These are phyloP conservation scores for Semotilus atromaculatus DNA, from an alignment of 2,797 vertebrate species.

Conservation along the genomic window DNA sequence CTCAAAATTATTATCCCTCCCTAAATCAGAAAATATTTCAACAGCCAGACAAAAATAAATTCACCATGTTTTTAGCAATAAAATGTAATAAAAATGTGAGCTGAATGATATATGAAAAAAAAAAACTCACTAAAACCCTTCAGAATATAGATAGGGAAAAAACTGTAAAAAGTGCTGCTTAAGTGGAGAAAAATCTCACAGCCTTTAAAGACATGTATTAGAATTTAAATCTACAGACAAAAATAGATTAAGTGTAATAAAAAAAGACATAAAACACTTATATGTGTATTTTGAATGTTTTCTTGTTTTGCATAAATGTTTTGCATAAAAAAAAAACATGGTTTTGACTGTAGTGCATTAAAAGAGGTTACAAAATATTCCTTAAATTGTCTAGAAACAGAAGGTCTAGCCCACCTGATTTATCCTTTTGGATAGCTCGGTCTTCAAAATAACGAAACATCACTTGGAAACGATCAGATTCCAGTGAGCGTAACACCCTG, in stretches of 20 bases:
- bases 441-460: constrained; percentile 99
- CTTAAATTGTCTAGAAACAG: neutral
- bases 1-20: neutral
- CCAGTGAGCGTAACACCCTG: constrained; percentile 88
- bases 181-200: neutral
- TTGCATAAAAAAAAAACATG: too few species aligned
- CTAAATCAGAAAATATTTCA: neutral
- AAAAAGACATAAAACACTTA: too few species aligned
- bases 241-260: too few species aligned
- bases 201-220: too few species aligned
- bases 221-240: too few species aligned
- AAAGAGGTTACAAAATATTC: neutral
- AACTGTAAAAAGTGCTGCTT: neutral
- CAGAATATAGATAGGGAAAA: neutral
- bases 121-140: neutral
- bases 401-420: constrained; percentile 83
- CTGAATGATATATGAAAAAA: neutral
- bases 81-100: neutral
- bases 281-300: too few species aligned
- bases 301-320: too few species aligned
- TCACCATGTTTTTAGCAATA: neutral
- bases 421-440: constrained; percentile 97
- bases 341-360: neutral
- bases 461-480: constrained; percentile 96
- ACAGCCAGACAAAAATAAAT: neutral